Base-by-base conservation (phyloP, 1,140 invertebrate genomes). In the Himalopsyche phryganea region DNA sequence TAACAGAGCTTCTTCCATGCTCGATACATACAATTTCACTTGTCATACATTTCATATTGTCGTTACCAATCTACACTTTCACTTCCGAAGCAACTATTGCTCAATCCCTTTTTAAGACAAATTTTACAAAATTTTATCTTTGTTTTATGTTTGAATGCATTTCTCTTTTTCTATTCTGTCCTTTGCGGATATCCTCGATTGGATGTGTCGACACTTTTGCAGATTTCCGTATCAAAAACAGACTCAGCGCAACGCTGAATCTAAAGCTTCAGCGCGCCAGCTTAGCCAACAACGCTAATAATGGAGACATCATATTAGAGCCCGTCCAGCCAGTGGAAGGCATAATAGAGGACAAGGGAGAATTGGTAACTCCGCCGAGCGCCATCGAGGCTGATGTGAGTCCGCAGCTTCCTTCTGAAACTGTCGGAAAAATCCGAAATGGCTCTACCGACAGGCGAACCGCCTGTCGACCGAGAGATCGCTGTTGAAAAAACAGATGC, bases 151-250 rank as follows among this genome's bases (percentile, higher is more conserved):
- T 7, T 19, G 11, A 13, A 15, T 17, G n/a, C 42, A 10, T 11
- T 5, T 45, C 18, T 17, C 5, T 19, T 7, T 10, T 19, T 45
- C 18, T 17, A 4, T 7, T 45, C 11, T 45, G 2, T 6, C 5
- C 15, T 11, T 11, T 6, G 13, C 45, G 35, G 54, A 15, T 56
- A 6, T 38, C 17, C 6, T 49, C 33, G 7, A 47, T 33, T 49
- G 35, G 41, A 33, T 51, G 58, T 38, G 58, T 49, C 51, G 61
- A 56, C 52, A 53, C 61, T 49, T 60, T 63, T 58, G 62, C 58
- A 65, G 62, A 65, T 61, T 75, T 74, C 68, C 74, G 76, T 64
- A 65, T 78, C 64, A 70, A 71, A 68, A 77, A 77, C 68, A 69
- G 68, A 56, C 67, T 73, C 60, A 78, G 70, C 63, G 75, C 68